These are phyloP conservation scores for Syngnathus floridae DNA, from an alignment of 2,113 vertebrate species.

Conservation along the genomic window DNA sequence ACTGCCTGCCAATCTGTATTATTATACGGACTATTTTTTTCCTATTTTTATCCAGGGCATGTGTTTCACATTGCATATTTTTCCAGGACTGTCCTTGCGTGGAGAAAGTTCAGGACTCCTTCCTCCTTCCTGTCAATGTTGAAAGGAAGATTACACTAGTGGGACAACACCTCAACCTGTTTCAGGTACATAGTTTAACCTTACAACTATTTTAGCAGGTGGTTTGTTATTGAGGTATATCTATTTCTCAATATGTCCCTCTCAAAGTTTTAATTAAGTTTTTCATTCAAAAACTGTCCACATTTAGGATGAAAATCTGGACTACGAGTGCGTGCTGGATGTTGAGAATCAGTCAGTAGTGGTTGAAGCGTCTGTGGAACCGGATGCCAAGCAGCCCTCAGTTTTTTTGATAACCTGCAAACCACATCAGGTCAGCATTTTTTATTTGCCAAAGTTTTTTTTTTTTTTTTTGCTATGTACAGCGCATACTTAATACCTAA, in stretches of 20 bases:
- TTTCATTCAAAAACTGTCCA: neutral
- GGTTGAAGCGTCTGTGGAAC: conserved; percentile 77
- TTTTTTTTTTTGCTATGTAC: neutral
- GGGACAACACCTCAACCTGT: conserved; percentile 82
- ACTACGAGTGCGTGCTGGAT: conserved; percentile 83
- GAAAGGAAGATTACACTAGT: conserved; percentile 79
- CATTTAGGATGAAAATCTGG: conserved; percentile 76
- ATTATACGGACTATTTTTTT: too few relatives aligned
- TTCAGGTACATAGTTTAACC: conserved; percentile 71
- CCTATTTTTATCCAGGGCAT: neutral
- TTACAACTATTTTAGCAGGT: too few relatives aligned
- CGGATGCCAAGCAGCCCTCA: conserved; percentile 63
- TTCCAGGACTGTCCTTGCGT: conserved; percentile 84
- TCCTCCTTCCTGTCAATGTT: conserved; percentile 80
- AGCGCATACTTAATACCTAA: neutral
- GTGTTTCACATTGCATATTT: neutral
- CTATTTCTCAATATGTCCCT: neutral
- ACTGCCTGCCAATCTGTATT: neutral
- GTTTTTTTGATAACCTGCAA: conserved; percentile 82
- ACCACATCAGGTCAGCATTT: conserved; percentile 46
- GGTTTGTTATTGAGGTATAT: neutral
- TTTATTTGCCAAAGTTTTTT: neutral
- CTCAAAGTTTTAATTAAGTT: neutral
- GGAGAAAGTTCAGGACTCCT: conserved; percentile 77
- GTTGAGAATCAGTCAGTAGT: conserved; percentile 80